Conservation (phyloP, 2,113 vertebrate species). For the Heliornis fulica region DNA sequence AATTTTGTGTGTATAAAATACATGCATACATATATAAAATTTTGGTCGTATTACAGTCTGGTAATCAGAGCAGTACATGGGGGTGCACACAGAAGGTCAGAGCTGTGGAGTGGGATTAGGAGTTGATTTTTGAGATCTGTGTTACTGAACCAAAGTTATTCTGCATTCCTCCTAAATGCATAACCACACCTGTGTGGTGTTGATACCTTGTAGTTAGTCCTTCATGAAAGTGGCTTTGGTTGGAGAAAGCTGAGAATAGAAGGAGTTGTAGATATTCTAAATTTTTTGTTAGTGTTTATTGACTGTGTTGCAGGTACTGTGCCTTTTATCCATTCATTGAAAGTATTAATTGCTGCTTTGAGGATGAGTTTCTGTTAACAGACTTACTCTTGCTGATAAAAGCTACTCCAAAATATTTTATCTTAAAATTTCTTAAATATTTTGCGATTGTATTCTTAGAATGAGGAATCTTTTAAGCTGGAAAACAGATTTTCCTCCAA, state of each 20-base stretch:
- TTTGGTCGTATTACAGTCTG: not conserved
- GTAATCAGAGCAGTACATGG: not conserved
- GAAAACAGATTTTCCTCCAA: constrained; percentile 65
- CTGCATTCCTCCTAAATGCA: not conserved
- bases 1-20: not conserved
- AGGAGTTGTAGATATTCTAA: not conserved
- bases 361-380: not conserved
- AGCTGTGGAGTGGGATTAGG: not conserved
- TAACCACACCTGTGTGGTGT: not conserved
- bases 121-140: not conserved
- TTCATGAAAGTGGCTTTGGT: not conserved
- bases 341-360: not conserved
- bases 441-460: not conserved
- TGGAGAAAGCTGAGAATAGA: not conserved
- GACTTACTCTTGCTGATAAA: not conserved
- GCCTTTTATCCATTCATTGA: not conserved
- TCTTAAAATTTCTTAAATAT: not conserved
- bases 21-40: not conserved
- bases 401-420: not conserved
- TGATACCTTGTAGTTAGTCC: not conserved
- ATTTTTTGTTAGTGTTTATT: not conserved
- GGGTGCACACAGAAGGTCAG: not conserved
- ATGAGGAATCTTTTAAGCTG: not conserved
- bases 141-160: not conserved
- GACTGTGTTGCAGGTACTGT: not conserved